Conservation (phyloP, 1,140 invertebrate genomes). For the Diabrotica virgifera region DNA sequence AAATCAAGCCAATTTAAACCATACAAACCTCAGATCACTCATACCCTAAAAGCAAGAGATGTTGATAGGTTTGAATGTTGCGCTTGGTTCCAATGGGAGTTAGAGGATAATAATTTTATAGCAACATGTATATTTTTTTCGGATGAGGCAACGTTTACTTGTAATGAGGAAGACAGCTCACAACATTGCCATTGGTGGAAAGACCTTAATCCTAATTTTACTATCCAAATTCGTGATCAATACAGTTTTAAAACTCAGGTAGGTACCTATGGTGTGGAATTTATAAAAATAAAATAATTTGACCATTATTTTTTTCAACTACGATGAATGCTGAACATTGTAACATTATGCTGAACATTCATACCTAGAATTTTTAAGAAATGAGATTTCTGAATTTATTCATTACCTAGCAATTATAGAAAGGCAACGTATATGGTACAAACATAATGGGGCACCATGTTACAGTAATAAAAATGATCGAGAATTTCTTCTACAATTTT, state of each 20-base stretch:
- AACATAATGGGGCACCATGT: not conserved
- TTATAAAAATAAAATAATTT: no score
- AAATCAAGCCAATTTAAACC: not conserved
- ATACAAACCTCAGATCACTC: not conserved
- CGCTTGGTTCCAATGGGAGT: not conserved
- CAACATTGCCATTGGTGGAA: not conserved
- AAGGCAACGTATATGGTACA: not conserved
- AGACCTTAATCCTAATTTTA: not conserved
- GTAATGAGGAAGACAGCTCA: not conserved
- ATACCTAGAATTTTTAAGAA: not conserved
- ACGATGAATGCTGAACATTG: no score
- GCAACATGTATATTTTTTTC: not conserved
- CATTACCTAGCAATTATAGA: not conserved
- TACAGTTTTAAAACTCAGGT: not conserved
- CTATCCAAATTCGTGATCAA: not conserved
- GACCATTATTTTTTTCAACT: no score
- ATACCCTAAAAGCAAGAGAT: not conserved
- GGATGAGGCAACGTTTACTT: not conserved
- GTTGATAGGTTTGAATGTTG: not conserved
- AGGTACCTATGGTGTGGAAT: no score
- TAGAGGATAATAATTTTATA: not conserved
- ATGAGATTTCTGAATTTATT: not conserved
- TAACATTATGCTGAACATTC: no score
- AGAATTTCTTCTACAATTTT: not conserved
- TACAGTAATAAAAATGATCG: not conserved